phyloP scores from a whole-genome alignment of 2,888 invertebrate species.

The Dryadula phaetusa region DNA sequence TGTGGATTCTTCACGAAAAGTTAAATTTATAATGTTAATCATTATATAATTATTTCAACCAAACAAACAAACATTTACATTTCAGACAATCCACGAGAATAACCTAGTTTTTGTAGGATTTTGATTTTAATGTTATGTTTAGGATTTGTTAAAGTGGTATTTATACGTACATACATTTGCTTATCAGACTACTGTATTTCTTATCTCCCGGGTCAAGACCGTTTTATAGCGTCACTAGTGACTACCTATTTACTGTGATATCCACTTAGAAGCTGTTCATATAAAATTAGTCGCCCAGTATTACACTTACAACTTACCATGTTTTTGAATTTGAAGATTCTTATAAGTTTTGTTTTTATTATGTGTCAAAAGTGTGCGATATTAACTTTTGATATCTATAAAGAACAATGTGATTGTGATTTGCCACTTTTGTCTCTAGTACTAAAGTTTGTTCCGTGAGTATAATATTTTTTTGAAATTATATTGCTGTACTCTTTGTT shows the following conservation, averaged over 20 bases:
- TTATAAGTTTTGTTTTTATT: conserved; percentile 38
- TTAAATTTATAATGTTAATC: neutral
- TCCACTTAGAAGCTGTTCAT: conserved; percentile 40
- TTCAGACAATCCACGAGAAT: neutral
- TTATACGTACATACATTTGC: conserved; percentile 8
- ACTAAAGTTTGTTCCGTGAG: conserved; percentile 34
- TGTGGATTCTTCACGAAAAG: neutral
- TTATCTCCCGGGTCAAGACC: conserved; percentile 50
- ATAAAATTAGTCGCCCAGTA: conserved; percentile 22
- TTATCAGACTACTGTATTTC: conserved; percentile 10
- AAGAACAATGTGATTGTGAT: conserved; percentile 36
- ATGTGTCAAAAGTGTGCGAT: conserved; percentile 42
- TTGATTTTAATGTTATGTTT: neutral
- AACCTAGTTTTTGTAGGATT: no score
- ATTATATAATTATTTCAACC: neutral
- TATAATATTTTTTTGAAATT: conserved; percentile 12
- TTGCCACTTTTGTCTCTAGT: conserved; percentile 22
- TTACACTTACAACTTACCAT: conserved; percentile 26
- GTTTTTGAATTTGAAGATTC: conserved; percentile 40
- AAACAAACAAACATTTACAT: neutral
- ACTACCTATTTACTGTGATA: conserved; percentile 41
- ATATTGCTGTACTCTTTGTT: neutral
- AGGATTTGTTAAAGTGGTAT: neutral
- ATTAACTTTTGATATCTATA: conserved; percentile 13
- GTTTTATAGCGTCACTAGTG: conserved; percentile 37